Conservation (phyloP, 2,797 vertebrate species). For the Malacoctenus gilli region DNA sequence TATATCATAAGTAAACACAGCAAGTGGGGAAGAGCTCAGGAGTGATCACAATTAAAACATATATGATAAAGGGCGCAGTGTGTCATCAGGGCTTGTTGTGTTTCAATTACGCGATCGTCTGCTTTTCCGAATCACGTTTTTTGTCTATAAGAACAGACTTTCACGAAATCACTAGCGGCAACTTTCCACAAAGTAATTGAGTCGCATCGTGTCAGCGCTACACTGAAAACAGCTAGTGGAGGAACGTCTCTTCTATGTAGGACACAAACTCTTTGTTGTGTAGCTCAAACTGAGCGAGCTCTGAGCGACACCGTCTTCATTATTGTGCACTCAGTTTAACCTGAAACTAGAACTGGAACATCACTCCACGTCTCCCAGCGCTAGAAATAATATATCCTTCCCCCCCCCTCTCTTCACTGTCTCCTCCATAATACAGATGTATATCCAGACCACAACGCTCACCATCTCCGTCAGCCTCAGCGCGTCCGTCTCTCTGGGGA, state of each 20-base stretch:
- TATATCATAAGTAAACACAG: conserved; percentile 49
- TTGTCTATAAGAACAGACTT: background rate
- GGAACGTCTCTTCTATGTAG: background rate
- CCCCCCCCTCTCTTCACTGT: conserved; percentile 22
- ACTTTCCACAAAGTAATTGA: background rate
- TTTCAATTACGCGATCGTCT: conserved; percentile 1
- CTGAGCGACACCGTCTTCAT: background rate
- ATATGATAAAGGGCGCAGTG: background rate
- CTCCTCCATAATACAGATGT: conserved; percentile 83
- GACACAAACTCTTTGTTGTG: background rate
- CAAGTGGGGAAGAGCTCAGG: background rate
- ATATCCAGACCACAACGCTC: conserved; percentile 96
- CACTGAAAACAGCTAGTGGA: background rate
- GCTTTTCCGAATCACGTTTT: background rate
- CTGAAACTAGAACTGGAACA: background rate
- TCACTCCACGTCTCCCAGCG: background rate
- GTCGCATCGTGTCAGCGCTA: background rate
- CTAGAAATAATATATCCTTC: background rate
- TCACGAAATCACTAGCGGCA: background rate
- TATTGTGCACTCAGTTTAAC: background rate
- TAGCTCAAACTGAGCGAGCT: background rate
- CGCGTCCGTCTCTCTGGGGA: conserved; percentile 95
- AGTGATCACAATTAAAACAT: conserved; percentile 6
- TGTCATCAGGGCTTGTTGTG: conserved; percentile 1
- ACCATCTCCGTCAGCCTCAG: conserved; percentile 97